phyloP scores from a whole-genome alignment of 1,140 invertebrate genomes.

The Cyphomyrmex costatus region DNA sequence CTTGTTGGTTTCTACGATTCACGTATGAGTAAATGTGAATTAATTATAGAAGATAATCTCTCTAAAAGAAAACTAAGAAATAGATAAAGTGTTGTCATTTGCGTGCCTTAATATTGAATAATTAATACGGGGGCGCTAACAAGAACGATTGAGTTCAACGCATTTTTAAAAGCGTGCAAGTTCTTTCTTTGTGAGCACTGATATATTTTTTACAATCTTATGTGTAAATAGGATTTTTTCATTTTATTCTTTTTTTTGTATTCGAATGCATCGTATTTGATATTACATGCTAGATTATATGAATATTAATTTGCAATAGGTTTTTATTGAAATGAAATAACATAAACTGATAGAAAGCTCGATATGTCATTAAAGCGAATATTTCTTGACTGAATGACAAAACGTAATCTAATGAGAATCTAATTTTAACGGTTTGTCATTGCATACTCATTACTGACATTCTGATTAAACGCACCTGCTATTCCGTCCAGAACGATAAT shows the following conservation, averaged over 20 bases:
- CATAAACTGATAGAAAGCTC: not conserved
- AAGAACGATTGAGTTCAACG: not conserved
- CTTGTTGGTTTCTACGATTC: not conserved
- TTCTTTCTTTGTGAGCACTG: not conserved
- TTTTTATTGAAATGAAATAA: conserved; percentile 9
- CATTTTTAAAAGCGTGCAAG: not conserved
- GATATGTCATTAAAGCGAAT: not conserved
- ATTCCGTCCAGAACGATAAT: conserved; percentile 18
- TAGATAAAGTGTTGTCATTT: not conserved
- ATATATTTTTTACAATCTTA: not conserved
- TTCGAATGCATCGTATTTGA: not conserved
- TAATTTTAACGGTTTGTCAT: conserved; percentile 18
- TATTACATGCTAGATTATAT: not conserved
- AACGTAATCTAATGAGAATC: conserved; percentile 38
- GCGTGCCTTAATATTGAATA: conserved; percentile 19
- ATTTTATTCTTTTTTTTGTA: not conserved
- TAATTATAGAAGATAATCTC: conserved; percentile 1
- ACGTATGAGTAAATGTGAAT: not conserved
- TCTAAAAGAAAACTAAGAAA: not conserved
- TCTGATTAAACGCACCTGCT: not conserved
- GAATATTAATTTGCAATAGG: not conserved
- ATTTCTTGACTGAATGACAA: not conserved
- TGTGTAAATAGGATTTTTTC: not conserved
- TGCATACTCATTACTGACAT: conserved; percentile 27
- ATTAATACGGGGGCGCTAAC: not conserved